Evolutionary conservation across 2,888 invertebrate genomes (phyloP).

Genomic region (Diarsia mendica): DNA sequence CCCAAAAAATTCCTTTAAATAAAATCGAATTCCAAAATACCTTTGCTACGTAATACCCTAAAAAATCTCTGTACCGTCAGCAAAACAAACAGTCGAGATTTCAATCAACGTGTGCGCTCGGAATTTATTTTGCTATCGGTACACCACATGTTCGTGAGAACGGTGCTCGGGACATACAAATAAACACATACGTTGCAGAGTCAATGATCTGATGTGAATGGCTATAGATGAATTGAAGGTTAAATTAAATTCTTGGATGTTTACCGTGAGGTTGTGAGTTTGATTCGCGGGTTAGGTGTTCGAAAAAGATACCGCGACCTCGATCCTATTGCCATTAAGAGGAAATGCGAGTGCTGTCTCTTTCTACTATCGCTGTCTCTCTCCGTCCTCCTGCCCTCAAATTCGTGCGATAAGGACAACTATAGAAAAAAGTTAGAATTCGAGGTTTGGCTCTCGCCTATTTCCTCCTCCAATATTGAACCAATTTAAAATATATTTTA

Average conservation of each 20-base stretch:
- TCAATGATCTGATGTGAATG: slow-evolving; percentile 55
- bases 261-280: neutral
- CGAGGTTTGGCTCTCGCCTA: too few species aligned
- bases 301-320: too few species aligned
- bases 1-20: neutral
- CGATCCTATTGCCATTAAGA: too few species aligned
- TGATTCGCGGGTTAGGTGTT: neutral
- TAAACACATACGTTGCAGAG: slow-evolving; percentile 67
- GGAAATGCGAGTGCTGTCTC: too few species aligned
- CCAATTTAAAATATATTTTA: too few species aligned
- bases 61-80: slow-evolving; percentile 29
- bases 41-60: neutral
- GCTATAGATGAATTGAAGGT: slow-evolving; percentile 16
- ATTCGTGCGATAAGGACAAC: too few species aligned
- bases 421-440: too few species aligned
- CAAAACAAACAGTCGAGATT: slow-evolving; percentile 45
- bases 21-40: slow-evolving; percentile 19
- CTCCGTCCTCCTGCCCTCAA: too few species aligned
- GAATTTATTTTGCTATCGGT: slow-evolving; percentile 66
- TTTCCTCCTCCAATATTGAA: too few species aligned
- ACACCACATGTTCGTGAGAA: slow-evolving; percentile 77
- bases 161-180: slow-evolving; percentile 69
- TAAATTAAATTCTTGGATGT: neutral
- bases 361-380: too few species aligned
- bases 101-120: slow-evolving; percentile 42